phyloP scores from a whole-genome alignment of 2,797 vertebrate genomes.

The Hypotaenidia okinawae region DNA sequence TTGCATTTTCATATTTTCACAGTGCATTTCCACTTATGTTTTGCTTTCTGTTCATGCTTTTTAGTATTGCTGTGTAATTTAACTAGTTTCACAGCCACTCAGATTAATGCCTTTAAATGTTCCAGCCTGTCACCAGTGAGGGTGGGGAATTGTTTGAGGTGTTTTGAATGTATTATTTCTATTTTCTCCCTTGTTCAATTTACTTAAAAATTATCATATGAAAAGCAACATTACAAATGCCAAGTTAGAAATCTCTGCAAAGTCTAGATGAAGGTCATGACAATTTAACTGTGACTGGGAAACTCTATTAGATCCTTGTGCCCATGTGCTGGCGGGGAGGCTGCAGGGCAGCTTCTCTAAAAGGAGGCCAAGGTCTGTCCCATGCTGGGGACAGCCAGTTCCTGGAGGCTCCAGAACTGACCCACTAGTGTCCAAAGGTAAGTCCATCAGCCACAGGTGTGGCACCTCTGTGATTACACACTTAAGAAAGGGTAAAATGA shows the following conservation, averaged over 20 bases:
- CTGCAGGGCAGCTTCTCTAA: neutral
- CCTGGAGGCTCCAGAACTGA: neutral
- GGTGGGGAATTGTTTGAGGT: too few species aligned
- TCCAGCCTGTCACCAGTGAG: neutral
- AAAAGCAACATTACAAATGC: neutral
- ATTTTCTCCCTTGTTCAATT: neutral
- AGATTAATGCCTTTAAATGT: neutral
- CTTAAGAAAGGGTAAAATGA: neutral
- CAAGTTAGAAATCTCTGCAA: neutral
- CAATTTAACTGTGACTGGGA: neutral
- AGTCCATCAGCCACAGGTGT: neutral
- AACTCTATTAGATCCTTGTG: neutral
- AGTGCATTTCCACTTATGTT: neutral
- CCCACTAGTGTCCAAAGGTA: neutral
- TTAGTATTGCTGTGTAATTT: neutral
- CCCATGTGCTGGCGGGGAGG: neutral
- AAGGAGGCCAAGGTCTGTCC: neutral
- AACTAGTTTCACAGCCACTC: neutral
- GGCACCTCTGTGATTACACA: neutral
- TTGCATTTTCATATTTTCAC: neutral
- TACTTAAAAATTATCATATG: neutral
- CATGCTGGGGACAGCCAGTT: neutral
- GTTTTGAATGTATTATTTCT: neutral
- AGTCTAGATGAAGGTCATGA: neutral
- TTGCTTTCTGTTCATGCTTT: neutral